These are phyloP conservation scores for Lepidotrigona ventralis DNA, from an alignment of 1,140 invertebrate species.

Conservation along the genomic window DNA sequence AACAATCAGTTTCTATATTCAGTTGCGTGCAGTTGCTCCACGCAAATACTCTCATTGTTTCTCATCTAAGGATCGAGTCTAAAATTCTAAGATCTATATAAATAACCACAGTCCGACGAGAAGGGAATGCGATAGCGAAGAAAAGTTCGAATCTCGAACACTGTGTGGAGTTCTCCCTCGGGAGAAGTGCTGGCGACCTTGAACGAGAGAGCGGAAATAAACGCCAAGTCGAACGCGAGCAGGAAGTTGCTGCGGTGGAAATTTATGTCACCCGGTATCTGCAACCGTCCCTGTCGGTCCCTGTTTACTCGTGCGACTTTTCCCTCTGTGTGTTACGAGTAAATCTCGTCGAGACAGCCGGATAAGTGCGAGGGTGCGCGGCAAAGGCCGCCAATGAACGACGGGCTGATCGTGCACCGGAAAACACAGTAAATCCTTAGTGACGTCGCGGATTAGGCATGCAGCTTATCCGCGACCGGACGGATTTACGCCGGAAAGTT, in stretches of 20 bases:
- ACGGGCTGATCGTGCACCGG: neutral
- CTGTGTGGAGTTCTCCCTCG: neutral
- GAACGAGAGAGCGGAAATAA: constrained; percentile 23
- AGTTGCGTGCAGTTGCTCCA: too few relatives aligned
- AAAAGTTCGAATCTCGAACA: constrained; percentile 8
- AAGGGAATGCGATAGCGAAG: neutral
- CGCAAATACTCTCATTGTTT: too few relatives aligned
- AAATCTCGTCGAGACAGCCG: constrained; percentile 24
- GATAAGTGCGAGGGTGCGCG: neutral
- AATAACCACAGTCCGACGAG: too few relatives aligned
- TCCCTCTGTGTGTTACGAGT: constrained; percentile 32
- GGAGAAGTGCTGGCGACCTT: neutral
- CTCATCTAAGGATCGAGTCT: too few relatives aligned
- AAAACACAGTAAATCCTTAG: constrained; percentile 11
- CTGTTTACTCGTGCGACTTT: constrained; percentile 36
- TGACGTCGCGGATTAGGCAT: constrained; percentile 33
- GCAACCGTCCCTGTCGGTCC: neutral
- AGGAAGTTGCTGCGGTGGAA: neutral
- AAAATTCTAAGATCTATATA: too few relatives aligned
- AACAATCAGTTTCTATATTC: too few relatives aligned
- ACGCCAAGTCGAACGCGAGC: neutral
- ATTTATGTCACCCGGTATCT: constrained; percentile 31
- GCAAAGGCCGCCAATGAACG: constrained; percentile 12
- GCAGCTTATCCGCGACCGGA: constrained; percentile 15
- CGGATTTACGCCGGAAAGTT: constrained; percentile 21